Evolutionary conservation across 2,797 vertebrate genomes (phyloP), one percentile per base, ranked within the genome.

Genomic region (Heliangelus exortis): DNA sequence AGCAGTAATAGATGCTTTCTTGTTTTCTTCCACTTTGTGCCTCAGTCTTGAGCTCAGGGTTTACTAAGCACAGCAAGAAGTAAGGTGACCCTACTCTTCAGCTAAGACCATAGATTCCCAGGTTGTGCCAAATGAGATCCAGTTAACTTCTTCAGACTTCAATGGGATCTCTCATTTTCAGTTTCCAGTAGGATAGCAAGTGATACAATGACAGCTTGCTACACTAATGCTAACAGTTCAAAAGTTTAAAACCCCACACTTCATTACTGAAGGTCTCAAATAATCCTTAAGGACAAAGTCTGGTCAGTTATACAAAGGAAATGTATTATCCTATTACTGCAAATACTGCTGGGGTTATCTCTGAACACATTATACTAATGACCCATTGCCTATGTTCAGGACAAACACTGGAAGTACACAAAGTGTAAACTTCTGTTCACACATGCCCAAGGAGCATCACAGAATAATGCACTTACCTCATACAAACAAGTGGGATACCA

Each of bases 361-460:
- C 47, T 61, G 36, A 88, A 51, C 10, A 21, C 7, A 15, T 31
- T 25, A 36, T 63, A 29, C 17, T 14, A 53, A 43, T 1, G 3
- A 48, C 7, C 11, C 7, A 1, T 1, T 33, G 36, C 26, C 39
- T 47, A 6, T 2, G 3, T 5, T 69, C 61, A 45, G 39, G 7
- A 73, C 26, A 86, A 77, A 74, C 1, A 8, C n/a, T 66, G 0
- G 17, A 28, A 59, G 12, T 12, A 23, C 2, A 39, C 21, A 51
- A 68, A 12, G 34, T 1, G 18, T 18, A 5, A 91, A 54, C 39
- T 39, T 39, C 39, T 39, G 39, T 39, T 39, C 39, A 39, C 39
- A 39, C 3, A n/a, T 14, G 48, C 14, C 23, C 66, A 47, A 10
- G 3, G 9, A 76, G 13, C 21, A 20, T 7, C 25, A 77, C 43